Percentiles rank a stretch among this genome's conserved stretches.
Evolutionary conservation across 2,888 invertebrate species (phyloP).

Genomic region (Deroplatys truncata): DNA sequence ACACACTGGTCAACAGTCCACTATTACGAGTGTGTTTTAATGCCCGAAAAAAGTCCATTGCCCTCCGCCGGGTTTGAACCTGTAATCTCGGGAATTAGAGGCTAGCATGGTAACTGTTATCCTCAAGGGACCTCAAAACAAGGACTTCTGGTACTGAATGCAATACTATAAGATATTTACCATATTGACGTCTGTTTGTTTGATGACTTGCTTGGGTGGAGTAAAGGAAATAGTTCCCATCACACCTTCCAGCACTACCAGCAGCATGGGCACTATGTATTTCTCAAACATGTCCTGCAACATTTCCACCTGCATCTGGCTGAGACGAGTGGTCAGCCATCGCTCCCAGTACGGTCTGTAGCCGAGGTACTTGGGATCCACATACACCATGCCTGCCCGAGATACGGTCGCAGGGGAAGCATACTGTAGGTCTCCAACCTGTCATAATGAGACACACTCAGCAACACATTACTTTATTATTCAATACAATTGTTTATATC

Average conservation of each 20-base stretch:
- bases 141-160: too few species aligned
- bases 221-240: conserved; percentile 37
- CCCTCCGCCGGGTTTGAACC: too few species aligned
- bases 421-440: conserved; percentile 82
- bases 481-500: too few species aligned
- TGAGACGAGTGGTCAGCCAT: conserved; percentile 52
- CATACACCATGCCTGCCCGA: conserved; percentile 89
- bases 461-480: background rate
- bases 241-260: background rate
- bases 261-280: conserved; percentile 59
- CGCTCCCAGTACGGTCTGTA: conserved; percentile 82
- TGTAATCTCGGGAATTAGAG: too few species aligned
- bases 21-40: too few species aligned
- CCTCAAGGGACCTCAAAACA: too few species aligned
- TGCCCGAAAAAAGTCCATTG: too few species aligned
- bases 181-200: conserved; percentile 83
- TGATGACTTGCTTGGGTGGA: conserved; percentile 76
- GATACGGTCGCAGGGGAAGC: conserved; percentile 93
- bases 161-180: conserved; percentile 41
- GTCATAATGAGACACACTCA: background rate
- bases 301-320: conserved; percentile 43
- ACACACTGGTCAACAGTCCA: background rate
- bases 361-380: conserved; percentile 87
- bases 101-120: background rate
- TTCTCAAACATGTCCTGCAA: conserved; percentile 64